phyloP scores from a whole-genome alignment of 2,113 vertebrate species.

The Pontoporia blainvillei region DNA sequence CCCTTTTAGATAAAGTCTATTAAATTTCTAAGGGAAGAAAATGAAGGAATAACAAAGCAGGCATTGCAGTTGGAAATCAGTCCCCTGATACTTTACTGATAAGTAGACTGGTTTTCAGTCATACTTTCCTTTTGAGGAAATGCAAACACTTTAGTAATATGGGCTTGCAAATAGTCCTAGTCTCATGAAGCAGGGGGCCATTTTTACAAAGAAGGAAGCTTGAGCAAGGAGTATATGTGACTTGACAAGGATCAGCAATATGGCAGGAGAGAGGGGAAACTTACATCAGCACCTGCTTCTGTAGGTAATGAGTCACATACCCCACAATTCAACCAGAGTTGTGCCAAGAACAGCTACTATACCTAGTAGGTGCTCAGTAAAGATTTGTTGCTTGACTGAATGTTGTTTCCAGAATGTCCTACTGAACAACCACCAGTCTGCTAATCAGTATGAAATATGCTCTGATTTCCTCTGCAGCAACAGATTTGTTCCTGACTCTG shows the following conservation, averaged over 20 bases:
- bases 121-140: constrained; percentile 54
- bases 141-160: constrained; percentile 7
- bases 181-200: neutral
- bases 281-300: neutral
- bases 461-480: neutral
- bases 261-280: neutral
- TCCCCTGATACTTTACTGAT: neutral
- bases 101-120: constrained; percentile 4
- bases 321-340: neutral
- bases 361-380: neutral
- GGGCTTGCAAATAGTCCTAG: neutral
- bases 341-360: neutral
- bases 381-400: neutral
- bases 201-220: constrained; percentile 22
- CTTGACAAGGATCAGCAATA: neutral
- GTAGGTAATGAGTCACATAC: neutral
- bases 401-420: neutral
- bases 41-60: constrained; percentile 45
- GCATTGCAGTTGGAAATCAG: constrained; percentile 38
- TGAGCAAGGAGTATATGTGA: neutral
- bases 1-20: constrained; percentile 63
- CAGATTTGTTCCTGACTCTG: neutral
- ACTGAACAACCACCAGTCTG: neutral
- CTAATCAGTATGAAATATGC: neutral
- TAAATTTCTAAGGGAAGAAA: constrained; percentile 35